Base-by-base conservation (phyloP, 2,113 vertebrate species). In the Neogobius melanostomus region DNA sequence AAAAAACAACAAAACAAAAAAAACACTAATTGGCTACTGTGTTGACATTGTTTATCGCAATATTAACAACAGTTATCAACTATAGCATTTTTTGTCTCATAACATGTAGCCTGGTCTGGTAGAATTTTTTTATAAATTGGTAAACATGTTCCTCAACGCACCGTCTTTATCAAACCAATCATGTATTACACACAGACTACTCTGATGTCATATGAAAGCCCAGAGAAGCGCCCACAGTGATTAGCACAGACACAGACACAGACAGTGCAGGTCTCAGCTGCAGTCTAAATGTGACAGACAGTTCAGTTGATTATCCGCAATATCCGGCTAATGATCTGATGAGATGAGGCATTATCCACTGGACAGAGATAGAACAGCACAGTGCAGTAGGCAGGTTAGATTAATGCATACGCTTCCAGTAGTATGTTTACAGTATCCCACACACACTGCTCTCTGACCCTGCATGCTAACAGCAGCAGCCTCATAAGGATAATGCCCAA, bases 361-460 rank as follows among this genome's bases (percentile, higher is more conserved):
- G 75, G 81, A 63, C 72, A 60, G 85, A 85, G 85, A 78, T 80
- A 80, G 86, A 8, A 54, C 70, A 70, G 60, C 72, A 21, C 65
- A 60, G 63, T 7, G 12, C 64, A 72, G 64, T 62, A 65, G 48
- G 50, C 71, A 56, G 66, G 71, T 69, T 61, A 45, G 28, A 81
- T 74, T 72, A 79, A n/a, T 47, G 76, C 79, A n/a, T 43, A 80
- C 36, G 11, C 53, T 56, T 78, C 56, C 67, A 65, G 74, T 51
- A 68, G 17, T 71, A 80, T 85, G 77, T 89, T 86, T 87, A 82
- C 66, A 76, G 75, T 52, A 77, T 52, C 68, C 71, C 70, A 43
- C 66, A 74, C 70, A 54, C 67, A 67, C 53, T 51, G 54, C 64
- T 64, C 21, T 72, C 42, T 79, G 77, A 83, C 74, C 81, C 61